Conservation (phyloP, 2,888 invertebrate genomes). For the Lasioglossum villosulum region DNA sequence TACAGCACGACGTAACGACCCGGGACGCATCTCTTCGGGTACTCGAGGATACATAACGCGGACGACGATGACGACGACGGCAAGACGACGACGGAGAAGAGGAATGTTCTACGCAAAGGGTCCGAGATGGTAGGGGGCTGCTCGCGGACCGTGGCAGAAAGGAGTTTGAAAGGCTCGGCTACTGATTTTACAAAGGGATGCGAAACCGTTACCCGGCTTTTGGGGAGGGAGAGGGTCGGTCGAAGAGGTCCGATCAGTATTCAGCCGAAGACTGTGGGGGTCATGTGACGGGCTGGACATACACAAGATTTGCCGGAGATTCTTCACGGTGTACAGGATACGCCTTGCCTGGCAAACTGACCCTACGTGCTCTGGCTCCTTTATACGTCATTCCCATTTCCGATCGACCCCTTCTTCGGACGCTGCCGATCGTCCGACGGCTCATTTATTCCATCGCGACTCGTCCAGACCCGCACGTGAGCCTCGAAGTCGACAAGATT, state of each 20-base stretch:
- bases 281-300: slow-evolving; percentile 77
- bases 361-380: slow-evolving; percentile 79
- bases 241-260: slow-evolving; percentile 66
- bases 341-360: slow-evolving; percentile 79
- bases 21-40: slow-evolving; percentile 28
- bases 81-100: slow-evolving; percentile 50
- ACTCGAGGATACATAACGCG: slow-evolving; percentile 51
- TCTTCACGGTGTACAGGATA: slow-evolving; percentile 76
- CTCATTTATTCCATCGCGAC: slow-evolving; percentile 64
- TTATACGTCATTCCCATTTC: slow-evolving; percentile 77
- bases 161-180: slow-evolving; percentile 68
- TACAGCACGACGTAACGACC: slow-evolving; percentile 48
- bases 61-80: slow-evolving; percentile 3
- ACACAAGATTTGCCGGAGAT: slow-evolving; percentile 78
- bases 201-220: slow-evolving; percentile 66
- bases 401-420: slow-evolving; percentile 71
- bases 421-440: slow-evolving; percentile 66
- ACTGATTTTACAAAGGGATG: slow-evolving; percentile 79
- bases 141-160: slow-evolving; percentile 21
- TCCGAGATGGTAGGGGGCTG: slow-evolving; percentile 13
- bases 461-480: slow-evolving; percentile 40
- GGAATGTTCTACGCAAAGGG: slow-evolving; percentile 60
- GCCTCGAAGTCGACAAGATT: slow-evolving; percentile 33
- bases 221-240: slow-evolving; percentile 13
- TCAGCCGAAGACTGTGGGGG: slow-evolving; percentile 71